phyloP scores from a whole-genome alignment of 2,888 invertebrate genomes.

The Rhopalosiphum nymphaeae region DNA sequence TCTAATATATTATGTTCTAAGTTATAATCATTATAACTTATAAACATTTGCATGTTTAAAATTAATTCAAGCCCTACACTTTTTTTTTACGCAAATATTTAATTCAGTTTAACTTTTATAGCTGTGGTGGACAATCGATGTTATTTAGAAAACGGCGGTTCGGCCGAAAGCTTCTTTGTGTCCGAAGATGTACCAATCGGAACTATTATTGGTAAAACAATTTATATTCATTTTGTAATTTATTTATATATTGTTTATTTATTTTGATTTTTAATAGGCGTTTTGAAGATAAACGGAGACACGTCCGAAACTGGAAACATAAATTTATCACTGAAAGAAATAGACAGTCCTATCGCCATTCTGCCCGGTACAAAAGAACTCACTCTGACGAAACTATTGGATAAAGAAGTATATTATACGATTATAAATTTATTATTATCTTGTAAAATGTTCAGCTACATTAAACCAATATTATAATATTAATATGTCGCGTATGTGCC shows the following conservation, averaged over 20 bases:
- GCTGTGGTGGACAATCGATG: slow-evolving; percentile 82
- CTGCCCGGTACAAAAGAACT: slow-evolving; percentile 84
- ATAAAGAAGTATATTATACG: slow-evolving; percentile 77
- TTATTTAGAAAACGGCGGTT: slow-evolving; percentile 90
- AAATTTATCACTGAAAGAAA: slow-evolving; percentile 82
- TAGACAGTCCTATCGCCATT: slow-evolving; percentile 84
- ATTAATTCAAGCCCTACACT: background rate
- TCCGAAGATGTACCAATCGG: slow-evolving; percentile 87
- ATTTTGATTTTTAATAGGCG: slow-evolving; percentile 71
- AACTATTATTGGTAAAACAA: slow-evolving; percentile 77
- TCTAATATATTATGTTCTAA: background rate
- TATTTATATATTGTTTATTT: background rate
- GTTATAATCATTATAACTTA: background rate
- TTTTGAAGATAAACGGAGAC: slow-evolving; percentile 85
- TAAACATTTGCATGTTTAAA: background rate
- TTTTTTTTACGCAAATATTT: background rate
- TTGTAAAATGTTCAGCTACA: background rate
- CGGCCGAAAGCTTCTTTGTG: slow-evolving; percentile 91
- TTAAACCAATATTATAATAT: background rate
- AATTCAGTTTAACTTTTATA: background rate
- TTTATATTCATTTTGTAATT: background rate
- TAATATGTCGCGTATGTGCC: background rate
- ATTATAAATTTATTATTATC: background rate
- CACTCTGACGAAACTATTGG: slow-evolving; percentile 81
- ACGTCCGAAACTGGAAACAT: slow-evolving; percentile 83